Evolutionary conservation across 2,888 invertebrate species (phyloP).

Genomic region (Tetropium fuscum): DNA sequence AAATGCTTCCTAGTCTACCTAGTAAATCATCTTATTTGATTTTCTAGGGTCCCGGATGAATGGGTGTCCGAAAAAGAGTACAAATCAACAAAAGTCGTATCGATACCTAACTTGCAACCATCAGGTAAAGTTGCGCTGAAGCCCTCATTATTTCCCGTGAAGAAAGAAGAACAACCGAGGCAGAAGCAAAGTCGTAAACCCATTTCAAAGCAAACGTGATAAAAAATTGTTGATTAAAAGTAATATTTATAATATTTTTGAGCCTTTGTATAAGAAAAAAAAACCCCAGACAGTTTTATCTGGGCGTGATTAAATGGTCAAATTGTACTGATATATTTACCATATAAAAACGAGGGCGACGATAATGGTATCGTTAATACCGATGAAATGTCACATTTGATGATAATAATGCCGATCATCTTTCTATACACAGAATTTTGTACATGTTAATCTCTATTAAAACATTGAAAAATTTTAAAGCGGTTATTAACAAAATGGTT

Average conservation of each 20-base stretch:
- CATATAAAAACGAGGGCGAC: slow-evolving; percentile 39
- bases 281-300: slow-evolving; percentile 24
- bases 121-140: slow-evolving; percentile 68
- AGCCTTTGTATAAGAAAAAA: slow-evolving; percentile 49
- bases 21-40: neutral
- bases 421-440: too few species aligned
- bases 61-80: slow-evolving; percentile 85
- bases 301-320: slow-evolving; percentile 28
- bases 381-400: too few species aligned
- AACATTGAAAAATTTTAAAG: too few species aligned
- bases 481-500: too few species aligned
- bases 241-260: slow-evolving; percentile 49
- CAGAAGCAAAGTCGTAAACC: slow-evolving; percentile 64
- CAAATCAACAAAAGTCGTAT: slow-evolving; percentile 72
- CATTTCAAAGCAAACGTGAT: slow-evolving; percentile 56
- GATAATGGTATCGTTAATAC: too few species aligned
- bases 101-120: slow-evolving; percentile 68
- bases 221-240: slow-evolving; percentile 51
- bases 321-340: slow-evolving; percentile 34
- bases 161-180: slow-evolving; percentile 50
- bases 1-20: too few species aligned
- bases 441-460: too few species aligned
- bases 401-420: too few species aligned
- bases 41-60: slow-evolving; percentile 82
- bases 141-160: slow-evolving; percentile 67